phyloP scores from a whole-genome alignment of 2,113 vertebrate species.

The Crypturellus undulatus region DNA sequence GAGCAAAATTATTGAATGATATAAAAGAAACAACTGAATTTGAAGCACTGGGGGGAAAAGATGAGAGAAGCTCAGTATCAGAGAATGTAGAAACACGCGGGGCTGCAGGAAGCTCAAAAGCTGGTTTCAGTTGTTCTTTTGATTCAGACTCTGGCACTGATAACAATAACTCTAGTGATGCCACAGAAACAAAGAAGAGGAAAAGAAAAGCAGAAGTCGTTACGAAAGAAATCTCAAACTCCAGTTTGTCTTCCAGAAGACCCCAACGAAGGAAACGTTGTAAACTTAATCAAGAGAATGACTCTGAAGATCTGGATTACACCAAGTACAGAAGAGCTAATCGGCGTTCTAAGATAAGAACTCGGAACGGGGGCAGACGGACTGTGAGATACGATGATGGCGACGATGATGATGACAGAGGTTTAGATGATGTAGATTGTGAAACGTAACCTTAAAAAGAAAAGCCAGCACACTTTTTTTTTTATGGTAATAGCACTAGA shows the following conservation, averaged over 20 bases:
- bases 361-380: conserved; percentile 64
- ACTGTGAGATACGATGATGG: conserved; percentile 52
- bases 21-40: conserved; percentile 56
- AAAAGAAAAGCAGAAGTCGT: neutral
- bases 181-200: conserved; percentile 16
- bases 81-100: neutral
- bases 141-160: conserved; percentile 41
- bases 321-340: conserved; percentile 6
- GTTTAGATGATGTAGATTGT: conserved; percentile 19
- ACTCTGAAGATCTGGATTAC: conserved; percentile 60
- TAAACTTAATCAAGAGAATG: conserved; percentile 45
- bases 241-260: neutral
- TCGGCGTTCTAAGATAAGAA: conserved; percentile 68
- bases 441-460: conserved; percentile 56
- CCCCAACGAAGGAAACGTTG: conserved; percentile 48
- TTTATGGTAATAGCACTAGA: conserved; percentile 55
- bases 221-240: neutral
- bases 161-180: neutral
- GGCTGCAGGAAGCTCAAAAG: conserved; percentile 33
- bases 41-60: neutral
- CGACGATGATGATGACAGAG: conserved; percentile 30
- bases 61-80: neutral
- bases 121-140: neutral
- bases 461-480: conserved; percentile 41
- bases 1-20: conserved; percentile 54